Base-by-base conservation (phyloP, 2,888 invertebrate genomes). In the Latrodectus hesperus region DNA sequence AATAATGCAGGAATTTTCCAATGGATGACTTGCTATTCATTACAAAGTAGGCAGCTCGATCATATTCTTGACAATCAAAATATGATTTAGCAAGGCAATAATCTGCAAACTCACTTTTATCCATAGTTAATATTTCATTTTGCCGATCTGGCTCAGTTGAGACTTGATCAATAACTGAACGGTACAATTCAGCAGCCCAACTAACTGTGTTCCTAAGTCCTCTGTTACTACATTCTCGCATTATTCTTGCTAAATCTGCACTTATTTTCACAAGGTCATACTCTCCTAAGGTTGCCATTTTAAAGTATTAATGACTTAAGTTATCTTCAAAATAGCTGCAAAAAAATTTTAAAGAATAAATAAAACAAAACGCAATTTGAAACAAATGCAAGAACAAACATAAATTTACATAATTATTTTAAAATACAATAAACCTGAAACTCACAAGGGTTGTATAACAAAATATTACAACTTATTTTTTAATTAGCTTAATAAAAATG, bases 11-110 rank as follows among this genome's bases (percentile, higher is more conserved):
- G 92, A 98, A 99, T 89, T 95, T 94, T 70, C 95, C 95, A 91
- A 96, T 96, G 0, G 94, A 93, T 85, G 95, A 95, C 67, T 93
- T 93, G 90, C 95, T 95, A 87, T 95, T 94, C 90, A 95, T 94
- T 10, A 96, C 93, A 91, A 96, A 96, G 93, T 95, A 95, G 0
- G 96, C 96, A 12, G 92, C 92, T 64, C 94, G 94, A 91, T 97
- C 97, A 92, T 97, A 98, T 92, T 99, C 98, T 90, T 96, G 96
- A 71, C 96, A 93, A 92, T 98, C 97, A 91, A 97, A 98, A 92
- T 96, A 98, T 68, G 80, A 82, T 84, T 90, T 90, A 10, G 90
- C 90, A 22, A 90, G 64, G 10, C 80, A 72, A 55, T 88, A 88
- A 12, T 75, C 60, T 49, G 80, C 88, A 51, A 75, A 88, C 81